A percentile compares a stretch with the other conserved stretches of the same genome.
Conservation (phyloP, 1,140 invertebrate species). For the Calosoma granatense region DNA sequence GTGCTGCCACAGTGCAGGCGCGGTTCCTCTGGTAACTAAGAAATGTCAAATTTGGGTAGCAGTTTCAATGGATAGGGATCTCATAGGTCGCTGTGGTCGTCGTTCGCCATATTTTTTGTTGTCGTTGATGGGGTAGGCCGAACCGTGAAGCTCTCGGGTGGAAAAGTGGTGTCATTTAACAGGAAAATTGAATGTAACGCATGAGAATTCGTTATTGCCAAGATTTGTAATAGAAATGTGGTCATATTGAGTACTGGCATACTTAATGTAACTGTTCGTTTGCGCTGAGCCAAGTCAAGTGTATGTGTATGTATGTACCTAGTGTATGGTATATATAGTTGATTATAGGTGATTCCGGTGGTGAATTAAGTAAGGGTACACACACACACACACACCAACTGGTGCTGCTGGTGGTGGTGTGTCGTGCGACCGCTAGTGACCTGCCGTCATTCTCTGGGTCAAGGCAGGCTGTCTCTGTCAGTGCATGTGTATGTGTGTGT, state of each 20-base stretch:
- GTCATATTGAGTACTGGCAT: background rate
- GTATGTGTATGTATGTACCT: slow-evolving; percentile 1
- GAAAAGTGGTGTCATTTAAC: slow-evolving; percentile 16
- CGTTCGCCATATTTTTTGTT: slow-evolving; percentile 50
- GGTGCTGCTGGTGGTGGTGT: background rate
- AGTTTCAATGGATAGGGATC: slow-evolving; percentile 20
- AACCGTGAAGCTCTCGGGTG: slow-evolving; percentile 20
- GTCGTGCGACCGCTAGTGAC: background rate
- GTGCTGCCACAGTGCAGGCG: background rate
- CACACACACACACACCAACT: background rate
- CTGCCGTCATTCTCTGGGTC: background rate
- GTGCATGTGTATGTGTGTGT: too few relatives aligned
- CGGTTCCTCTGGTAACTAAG: background rate
- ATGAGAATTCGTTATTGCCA: background rate
- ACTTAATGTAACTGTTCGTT: background rate
- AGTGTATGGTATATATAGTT: background rate
- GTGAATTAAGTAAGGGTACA: background rate
- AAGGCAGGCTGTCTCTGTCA: background rate
- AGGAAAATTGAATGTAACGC: slow-evolving; percentile 3
- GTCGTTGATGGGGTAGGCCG: slow-evolving; percentile 43
- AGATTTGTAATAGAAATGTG: background rate
- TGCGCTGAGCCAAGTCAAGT: slow-evolving; percentile 14
- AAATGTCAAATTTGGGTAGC: background rate
- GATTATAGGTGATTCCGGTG: background rate
- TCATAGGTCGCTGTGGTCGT: slow-evolving; percentile 14